Evolutionary conservation across 2,113 vertebrate genomes (phyloP).

Genomic region (Laticauda colubrina): DNA sequence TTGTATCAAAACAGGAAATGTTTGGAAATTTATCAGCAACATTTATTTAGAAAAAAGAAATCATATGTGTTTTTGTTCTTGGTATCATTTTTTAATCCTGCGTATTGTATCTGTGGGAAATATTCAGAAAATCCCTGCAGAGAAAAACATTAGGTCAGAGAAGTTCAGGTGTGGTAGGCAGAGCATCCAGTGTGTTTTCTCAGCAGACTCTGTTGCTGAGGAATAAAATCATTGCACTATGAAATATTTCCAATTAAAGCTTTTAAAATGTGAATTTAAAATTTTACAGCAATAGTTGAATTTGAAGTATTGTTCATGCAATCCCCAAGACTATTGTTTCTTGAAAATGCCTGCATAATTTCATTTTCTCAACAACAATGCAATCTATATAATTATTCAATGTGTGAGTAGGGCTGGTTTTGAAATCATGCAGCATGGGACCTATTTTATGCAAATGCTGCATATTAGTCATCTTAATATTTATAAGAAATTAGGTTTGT

Average conservation of each 20-base stretch:
- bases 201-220: background rate
- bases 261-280: constrained; percentile 24
- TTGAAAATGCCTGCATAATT: constrained; percentile 22
- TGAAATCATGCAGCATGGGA: constrained; percentile 49
- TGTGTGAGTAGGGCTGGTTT: constrained; percentile 25
- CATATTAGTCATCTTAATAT: constrained; percentile 56
- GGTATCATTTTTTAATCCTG: background rate
- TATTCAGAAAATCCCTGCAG: background rate
- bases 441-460: constrained; percentile 52
- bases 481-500: constrained; percentile 26
- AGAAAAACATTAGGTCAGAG: background rate
- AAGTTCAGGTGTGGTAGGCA: background rate
- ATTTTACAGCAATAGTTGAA: constrained; percentile 16
- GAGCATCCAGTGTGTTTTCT: background rate
- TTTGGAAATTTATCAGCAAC: background rate
- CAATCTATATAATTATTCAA: constrained; percentile 40
- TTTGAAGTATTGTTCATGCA: constrained; percentile 32
- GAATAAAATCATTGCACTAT: background rate
- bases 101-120: background rate
- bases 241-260: background rate
- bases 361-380: constrained; percentile 38
- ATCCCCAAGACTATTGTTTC: constrained; percentile 17
- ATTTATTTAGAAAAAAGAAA: background rate
- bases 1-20: background rate
- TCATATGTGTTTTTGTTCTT: background rate